These are phyloP conservation scores for Acrocephalus kingi DNA, from an alignment of 2,113 vertebrate genomes.

Conservation along the genomic window DNA sequence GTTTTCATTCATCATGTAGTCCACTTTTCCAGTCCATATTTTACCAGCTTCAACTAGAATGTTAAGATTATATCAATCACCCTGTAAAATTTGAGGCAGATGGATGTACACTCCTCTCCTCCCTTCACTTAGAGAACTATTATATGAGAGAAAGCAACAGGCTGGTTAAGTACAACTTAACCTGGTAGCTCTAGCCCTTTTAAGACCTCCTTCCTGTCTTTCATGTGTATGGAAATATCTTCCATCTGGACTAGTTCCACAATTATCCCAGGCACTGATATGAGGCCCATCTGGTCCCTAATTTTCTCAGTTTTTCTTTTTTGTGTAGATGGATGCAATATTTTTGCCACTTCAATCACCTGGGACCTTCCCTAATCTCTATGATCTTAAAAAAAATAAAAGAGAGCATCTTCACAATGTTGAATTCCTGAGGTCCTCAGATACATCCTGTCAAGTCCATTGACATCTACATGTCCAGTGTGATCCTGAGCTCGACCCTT, in stretches of 20 bases:
- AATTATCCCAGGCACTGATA: background rate
- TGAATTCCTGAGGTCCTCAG: background rate
- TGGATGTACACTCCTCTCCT: background rate
- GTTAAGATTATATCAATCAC: background rate
- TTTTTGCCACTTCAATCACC: background rate
- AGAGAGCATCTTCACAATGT: background rate
- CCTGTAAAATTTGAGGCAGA: background rate
- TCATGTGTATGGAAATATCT: background rate
- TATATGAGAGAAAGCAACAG: background rate
- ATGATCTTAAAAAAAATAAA: background rate
- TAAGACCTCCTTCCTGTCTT: background rate
- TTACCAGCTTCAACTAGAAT: background rate
- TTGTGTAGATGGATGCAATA: background rate
- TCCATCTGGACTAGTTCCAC: background rate
- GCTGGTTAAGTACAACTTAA: background rate
- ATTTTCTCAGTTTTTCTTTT: background rate
- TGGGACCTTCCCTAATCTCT: background rate
- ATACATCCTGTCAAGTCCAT: background rate
- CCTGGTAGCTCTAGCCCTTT: background rate
- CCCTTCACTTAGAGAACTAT: background rate
- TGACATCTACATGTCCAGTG: fast-evolving
- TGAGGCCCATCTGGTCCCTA: background rate
- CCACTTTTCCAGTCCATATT: background rate
- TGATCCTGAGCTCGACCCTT: background rate
- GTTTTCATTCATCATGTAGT: background rate